phyloP scores from a whole-genome alignment of 1,140 invertebrate species.

The Drosophila pachea region DNA sequence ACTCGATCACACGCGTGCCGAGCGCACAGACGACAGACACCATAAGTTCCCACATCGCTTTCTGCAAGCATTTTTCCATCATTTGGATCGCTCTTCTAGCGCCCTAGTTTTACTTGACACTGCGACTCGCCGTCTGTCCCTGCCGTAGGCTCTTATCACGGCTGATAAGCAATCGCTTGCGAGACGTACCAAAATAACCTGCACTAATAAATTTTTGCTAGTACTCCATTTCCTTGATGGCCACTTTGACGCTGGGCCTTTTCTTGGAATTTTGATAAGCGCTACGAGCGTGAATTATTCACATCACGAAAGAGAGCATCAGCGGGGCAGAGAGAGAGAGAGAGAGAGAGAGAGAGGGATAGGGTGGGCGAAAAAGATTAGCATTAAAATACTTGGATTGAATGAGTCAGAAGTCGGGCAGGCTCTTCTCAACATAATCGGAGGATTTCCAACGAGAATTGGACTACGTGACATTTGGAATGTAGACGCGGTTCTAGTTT shows the following conservation, averaged over 20 bases:
- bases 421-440: constrained; percentile 4
- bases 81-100: not conserved
- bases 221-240: constrained; percentile 31
- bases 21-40: constrained; percentile 4
- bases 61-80: not conserved
- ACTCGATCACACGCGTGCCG: constrained; percentile 36
- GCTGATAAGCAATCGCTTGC: constrained; percentile 32
- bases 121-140: not conserved
- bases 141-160: constrained; percentile 18
- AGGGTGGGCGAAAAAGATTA: too few relatives aligned
- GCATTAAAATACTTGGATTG: constrained; percentile 5
- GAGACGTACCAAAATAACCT: constrained; percentile 58
- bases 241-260: constrained; percentile 10
- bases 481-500: constrained; percentile 18
- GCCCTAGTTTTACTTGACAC: too few relatives aligned
- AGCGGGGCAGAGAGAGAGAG: not conserved
- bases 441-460: constrained; percentile 1
- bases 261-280: constrained; percentile 66
- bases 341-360: not conserved
- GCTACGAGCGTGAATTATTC: constrained; percentile 13
- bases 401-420: constrained; percentile 13
- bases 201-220: constrained; percentile 63
- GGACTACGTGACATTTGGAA: constrained; percentile 58
- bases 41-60: not conserved
- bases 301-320: not conserved